These are phyloP conservation scores for Ophonus ardosiacus DNA, from an alignment of 2,888 invertebrate species.

Conservation along the genomic window DNA sequence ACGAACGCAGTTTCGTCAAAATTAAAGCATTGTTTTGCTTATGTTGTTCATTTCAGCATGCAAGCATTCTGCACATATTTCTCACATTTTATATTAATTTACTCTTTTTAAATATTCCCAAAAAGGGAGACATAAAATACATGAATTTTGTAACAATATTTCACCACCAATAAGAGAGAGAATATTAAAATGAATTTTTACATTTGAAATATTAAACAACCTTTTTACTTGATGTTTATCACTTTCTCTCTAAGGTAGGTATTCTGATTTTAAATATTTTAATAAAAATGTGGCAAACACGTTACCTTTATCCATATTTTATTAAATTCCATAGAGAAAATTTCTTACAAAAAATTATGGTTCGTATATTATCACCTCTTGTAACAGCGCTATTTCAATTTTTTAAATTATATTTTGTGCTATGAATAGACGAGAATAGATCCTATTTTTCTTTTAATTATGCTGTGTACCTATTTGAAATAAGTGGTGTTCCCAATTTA, in stretches of 20 bases:
- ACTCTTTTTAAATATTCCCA: slow-evolving; percentile 2
- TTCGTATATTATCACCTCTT: no score
- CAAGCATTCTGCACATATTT: slow-evolving; percentile 1
- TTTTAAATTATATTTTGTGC: no score
- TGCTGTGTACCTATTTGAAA: no score
- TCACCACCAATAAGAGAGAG: not conserved
- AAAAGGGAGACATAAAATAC: not conserved
- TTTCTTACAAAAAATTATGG: no score
- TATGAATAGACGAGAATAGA: no score
- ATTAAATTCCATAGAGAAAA: no score
- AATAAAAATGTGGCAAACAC: not conserved
- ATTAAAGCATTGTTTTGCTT: slow-evolving; percentile 13
- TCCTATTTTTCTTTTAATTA: no score
- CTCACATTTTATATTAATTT: not conserved
- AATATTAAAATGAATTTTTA: not conserved
- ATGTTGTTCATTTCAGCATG: not conserved
- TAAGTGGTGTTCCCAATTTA: no score
- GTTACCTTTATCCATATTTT: no score
- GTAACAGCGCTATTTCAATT: no score
- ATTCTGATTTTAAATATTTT: not conserved
- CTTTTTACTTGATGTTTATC: not conserved
- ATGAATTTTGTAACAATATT: not conserved
- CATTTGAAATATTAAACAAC: not conserved
- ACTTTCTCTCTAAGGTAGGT: not conserved
- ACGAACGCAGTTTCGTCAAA: not conserved